Conservation (phyloP, 2,113 vertebrate genomes). For the Phoxinus phoxinus region DNA sequence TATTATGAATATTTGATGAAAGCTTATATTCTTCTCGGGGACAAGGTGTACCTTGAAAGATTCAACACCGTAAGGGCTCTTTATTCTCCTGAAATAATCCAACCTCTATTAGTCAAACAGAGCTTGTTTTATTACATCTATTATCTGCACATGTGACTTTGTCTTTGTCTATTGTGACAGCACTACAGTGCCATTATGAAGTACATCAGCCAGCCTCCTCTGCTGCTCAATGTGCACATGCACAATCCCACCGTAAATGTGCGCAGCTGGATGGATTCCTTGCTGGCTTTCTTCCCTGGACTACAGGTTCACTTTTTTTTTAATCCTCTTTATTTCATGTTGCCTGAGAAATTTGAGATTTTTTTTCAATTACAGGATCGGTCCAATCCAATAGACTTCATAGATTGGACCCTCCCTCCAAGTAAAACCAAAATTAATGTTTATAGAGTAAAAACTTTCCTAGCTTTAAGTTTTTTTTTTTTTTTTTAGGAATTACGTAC, state of each 20-base stretch:
- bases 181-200: constrained; percentile 99
- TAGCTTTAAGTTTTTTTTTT: not conserved
- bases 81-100: not conserved
- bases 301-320: constrained; percentile 83
- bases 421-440: not conserved
- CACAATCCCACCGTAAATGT: constrained; percentile 98
- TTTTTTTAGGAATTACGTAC: not conserved
- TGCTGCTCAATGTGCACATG: constrained; percentile 97
- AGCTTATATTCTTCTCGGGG: constrained; percentile 96
- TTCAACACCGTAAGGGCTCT: constrained; percentile 90
- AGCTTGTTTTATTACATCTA: not conserved
- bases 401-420: not conserved
- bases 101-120: not conserved
- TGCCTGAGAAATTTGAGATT: no score
- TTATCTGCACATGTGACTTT: not conserved
- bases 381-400: not conserved
- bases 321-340: not conserved
- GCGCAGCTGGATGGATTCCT: constrained; percentile 97
- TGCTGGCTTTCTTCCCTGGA: constrained; percentile 97
- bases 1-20: constrained; percentile 99
- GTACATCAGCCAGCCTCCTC: constrained; percentile 96
- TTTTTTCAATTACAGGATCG: not conserved
- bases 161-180: constrained; percentile 67
- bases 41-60: constrained; percentile 94
- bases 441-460: not conserved